Percentiles rank a stretch among this genome's conserved stretches.
phyloP scores from a whole-genome alignment of 2,113 vertebrate genomes.

The Oceanites oceanicus region DNA sequence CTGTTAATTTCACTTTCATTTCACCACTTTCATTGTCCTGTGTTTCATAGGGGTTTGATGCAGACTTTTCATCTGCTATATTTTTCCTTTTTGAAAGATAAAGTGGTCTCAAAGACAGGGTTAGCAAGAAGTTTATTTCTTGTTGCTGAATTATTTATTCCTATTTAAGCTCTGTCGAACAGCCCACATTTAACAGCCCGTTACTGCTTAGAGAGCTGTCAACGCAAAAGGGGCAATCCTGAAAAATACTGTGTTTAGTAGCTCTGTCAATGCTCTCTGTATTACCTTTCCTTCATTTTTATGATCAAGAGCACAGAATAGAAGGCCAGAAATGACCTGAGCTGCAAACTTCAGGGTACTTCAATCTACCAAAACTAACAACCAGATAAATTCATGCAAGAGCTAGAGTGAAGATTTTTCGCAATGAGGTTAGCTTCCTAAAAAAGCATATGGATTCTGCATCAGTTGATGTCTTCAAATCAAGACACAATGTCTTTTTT shows the following conservation, averaged over 20 bases:
- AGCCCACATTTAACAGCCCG: background rate
- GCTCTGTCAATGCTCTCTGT: background rate
- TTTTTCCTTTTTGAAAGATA: background rate
- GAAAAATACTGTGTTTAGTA: background rate
- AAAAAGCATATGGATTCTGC: background rate
- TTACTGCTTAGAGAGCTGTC: slow-evolving; percentile 5
- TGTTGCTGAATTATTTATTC: slow-evolving; percentile 44
- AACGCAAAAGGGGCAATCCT: background rate
- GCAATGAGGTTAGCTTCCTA: background rate
- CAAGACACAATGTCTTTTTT: background rate
- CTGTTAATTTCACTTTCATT: background rate
- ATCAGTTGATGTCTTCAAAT: background rate
- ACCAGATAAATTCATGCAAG: background rate
- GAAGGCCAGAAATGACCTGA: background rate
- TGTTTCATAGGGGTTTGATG: background rate
- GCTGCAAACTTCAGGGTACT: background rate
- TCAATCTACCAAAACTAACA: background rate
- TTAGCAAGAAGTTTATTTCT: slow-evolving; percentile 18
- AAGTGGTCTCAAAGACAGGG: background rate
- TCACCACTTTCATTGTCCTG: background rate
- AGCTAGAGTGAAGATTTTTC: background rate
- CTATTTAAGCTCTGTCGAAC: background rate
- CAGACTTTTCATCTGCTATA: background rate
- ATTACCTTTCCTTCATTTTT: slow-evolving; percentile 9
- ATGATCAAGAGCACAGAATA: background rate